Base-by-base conservation (phyloP, 2,888 invertebrate species). In the Plagiodera versicolora region DNA sequence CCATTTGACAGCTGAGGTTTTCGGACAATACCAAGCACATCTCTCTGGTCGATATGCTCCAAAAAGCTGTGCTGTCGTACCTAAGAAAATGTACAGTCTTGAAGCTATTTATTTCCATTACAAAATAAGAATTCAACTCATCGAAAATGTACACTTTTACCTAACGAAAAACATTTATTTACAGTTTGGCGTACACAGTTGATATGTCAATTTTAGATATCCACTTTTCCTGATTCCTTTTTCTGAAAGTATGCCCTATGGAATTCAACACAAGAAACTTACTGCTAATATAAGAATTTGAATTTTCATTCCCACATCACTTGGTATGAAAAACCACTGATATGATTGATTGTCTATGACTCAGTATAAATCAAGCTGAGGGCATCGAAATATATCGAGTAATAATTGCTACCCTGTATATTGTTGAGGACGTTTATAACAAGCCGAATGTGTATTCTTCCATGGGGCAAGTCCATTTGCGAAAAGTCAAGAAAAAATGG, bases 271-370 rank as follows among this genome's bases (percentile, higher is more conserved):
- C 61, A 67, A 14, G 59, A 66, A 62, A 67, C 75, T 75, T 78
- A 77, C 67, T 72, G 66, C 78, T 78, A 78, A 75, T 78, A 78
- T 79, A 78, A 78, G 78, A 78, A 70, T 74, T 72, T 63, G 28
- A 6, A 8, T 52, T 50, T 62, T 24, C 24, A 66, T 66, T 68
- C 71, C 68, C 67, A 65, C 54, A 67, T 68, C 58, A 65, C 32
- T 52, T 46, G 48, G 35, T 67, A 67, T 68, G 64, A 70, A 72
- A 70, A 70, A 73, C 69, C 67, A 66, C 70, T 67, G 69, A 71
- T 74, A 77, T 78, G 39, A 39, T 39, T 39, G 79, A 78, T 78
- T 79, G 79, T 79, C 79, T 64, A 69, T 76, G 78, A 78, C 78
- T 74, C 72, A 74, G 77, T 77, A 78, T 75, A 75, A 78, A 77